Evolutionary conservation across 1,140 invertebrate genomes (phyloP), one percentile per base, ranked within the genome.

Genomic region (Kradibia gibbosae): DNA sequence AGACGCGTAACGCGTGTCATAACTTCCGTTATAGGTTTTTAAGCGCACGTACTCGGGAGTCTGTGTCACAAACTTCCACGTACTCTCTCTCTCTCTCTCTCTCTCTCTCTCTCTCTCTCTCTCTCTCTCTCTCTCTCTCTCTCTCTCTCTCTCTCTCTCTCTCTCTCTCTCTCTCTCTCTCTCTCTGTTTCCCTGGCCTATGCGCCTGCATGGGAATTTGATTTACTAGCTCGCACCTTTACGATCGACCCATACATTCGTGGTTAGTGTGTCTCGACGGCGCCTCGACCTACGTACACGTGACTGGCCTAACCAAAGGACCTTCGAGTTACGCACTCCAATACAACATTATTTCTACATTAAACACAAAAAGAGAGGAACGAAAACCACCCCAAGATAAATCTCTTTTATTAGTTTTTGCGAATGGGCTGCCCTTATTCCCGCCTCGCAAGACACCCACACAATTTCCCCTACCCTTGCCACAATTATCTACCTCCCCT

Each of bases 171-270:
- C 28, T 13, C 8, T 70, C 25, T 5, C 28, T 7, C 11, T 8
- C 34, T 28, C 34, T 17, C 28, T 1, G 17, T 3, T 22, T 17
- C 20, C 22, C 1, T 1, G 15, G 4, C 22, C 5, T 74, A 60
- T 80, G 53, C 84, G 83, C 85, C 72, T 85, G 86, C 84, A 86
- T 83, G 84, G 79, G 81, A 85, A 82, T 88, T 86, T 87, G 87
- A 88, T 86, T 87, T 87, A 87, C 83, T 79, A 83, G 84, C 85
- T 86, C 85, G 86, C 84, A 86, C 86, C 85, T 87, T 86, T 87
- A 87, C 86, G 86, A 87, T 85, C 86, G 84, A 83, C 81, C 85
- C 84, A 84, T 82, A 85, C 85, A 83, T 34, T 71, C 73, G 65
- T 36, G 73, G 72, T 81, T 75, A 81, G 79, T 76, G 73, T 80